Evolutionary conservation across 2,113 vertebrate genomes (phyloP), one percentile per base, ranked within the genome.

Genomic region (Cygnus atratus): DNA sequence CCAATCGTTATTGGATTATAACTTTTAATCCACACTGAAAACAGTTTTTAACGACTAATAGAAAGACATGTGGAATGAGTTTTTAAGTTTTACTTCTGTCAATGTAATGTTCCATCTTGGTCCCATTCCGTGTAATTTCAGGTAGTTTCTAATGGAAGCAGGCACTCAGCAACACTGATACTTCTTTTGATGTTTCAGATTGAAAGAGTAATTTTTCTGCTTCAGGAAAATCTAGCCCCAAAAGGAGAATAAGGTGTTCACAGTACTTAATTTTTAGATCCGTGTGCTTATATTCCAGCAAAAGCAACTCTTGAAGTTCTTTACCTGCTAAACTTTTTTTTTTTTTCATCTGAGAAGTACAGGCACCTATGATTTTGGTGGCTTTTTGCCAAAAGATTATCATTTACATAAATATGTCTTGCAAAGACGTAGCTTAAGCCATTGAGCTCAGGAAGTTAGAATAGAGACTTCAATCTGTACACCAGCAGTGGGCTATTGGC

Each of bases 401-500:
- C 18, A 97, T 98, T 98, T 98, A 96, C 97, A 95, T 98, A 96
- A 98, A 96, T 95, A 95, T 94, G 95, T 97, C 96, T 96, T 97
- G 97, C 95, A 96, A 70, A 92, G 86, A 83, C 90, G 3, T 95
- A 92, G 95, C 94, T 96, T 87, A 96, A 96, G 95, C 94, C 79
- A 82, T 81, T 87, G 96, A 95, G 92, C 94, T 97, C 90, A 71
- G 85, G 95, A 97, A 96, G 97, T 96, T 97, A 85, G 95, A 96
- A 91, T 72, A 79, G 96, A 97, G 96, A 72, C 96, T 97, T 92
- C 97, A 97, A 65, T 97, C 96, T 98, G 97, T 96, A 89, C 84
- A 93, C 90, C 97, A 95, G 97, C 96, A 94, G 97, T 92, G 78
- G 92, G 72, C 92, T 92, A 80, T 79, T 96, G 97, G 96, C 97